phyloP scores from a whole-genome alignment of 2,888 invertebrate genomes.

The Netelia inedita region DNA sequence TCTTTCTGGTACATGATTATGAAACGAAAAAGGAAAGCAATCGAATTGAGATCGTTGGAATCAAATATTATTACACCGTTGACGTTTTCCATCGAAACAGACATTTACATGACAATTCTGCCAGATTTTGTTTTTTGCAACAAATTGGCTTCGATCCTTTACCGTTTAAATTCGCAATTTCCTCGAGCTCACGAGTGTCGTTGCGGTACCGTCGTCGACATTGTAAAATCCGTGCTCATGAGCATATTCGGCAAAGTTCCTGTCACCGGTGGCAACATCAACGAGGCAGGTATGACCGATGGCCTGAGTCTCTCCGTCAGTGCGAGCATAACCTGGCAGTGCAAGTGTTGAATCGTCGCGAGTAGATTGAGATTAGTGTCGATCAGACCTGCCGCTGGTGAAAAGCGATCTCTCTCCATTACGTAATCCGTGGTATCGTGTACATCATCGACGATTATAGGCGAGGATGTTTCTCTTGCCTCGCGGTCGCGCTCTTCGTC shows the following conservation, averaged over 20 bases:
- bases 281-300: conserved; percentile 76
- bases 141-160: no score
- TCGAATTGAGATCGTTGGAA: no score
- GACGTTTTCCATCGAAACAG: no score
- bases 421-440: conserved; percentile 42
- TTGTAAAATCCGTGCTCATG: conserved; percentile 77
- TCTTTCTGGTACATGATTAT: no score
- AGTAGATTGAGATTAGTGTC: conserved; percentile 83
- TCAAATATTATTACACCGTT: no score
- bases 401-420: conserved; percentile 78
- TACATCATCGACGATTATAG: conserved; percentile 26
- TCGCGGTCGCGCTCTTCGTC: conserved; percentile 63
- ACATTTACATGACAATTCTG: conserved; percentile 3
- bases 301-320: conserved; percentile 83
- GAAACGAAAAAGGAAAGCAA: no score
- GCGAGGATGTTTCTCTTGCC: conserved; percentile 42
- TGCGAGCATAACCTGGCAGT: conserved; percentile 84
- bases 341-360: conserved; percentile 83
- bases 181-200: conserved; percentile 76
- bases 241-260: conserved; percentile 67
- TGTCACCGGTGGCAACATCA: conserved; percentile 76
- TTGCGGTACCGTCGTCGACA: conserved; percentile 75
- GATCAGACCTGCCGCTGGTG: conserved; percentile 82
- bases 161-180: background rate
- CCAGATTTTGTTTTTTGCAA: background rate